These are phyloP conservation scores for Ichneumoninae sp. DNA, from an alignment of 2,888 invertebrate species.

Conservation along the genomic window DNA sequence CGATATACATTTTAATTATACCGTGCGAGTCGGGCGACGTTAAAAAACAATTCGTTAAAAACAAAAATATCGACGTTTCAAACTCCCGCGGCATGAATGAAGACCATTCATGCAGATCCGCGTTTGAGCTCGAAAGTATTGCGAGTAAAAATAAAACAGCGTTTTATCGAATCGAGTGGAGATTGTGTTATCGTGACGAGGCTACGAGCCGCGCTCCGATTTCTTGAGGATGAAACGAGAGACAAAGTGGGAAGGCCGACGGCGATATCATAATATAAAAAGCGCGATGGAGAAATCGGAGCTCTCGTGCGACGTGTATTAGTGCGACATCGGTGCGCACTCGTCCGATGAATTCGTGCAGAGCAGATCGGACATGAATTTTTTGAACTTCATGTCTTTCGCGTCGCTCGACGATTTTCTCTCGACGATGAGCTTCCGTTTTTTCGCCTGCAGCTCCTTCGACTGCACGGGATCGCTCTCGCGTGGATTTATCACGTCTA, in stretches of 20 bases:
- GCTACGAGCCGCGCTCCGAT: slow-evolving; percentile 1
- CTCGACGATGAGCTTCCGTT: slow-evolving; percentile 83
- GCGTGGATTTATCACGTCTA: slow-evolving; percentile 74
- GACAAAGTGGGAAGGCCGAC: slow-evolving; percentile 7
- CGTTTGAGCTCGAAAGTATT: not conserved
- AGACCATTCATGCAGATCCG: not conserved
- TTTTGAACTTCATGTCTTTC: slow-evolving; percentile 81
- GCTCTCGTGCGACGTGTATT: slow-evolving; percentile 15
- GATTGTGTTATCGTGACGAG: not conserved
- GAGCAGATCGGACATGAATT: slow-evolving; percentile 81
- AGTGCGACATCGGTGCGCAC: slow-evolving; percentile 40
- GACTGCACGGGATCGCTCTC: slow-evolving; percentile 72
- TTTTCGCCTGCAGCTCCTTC: slow-evolving; percentile 81
- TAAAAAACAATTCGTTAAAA: not conserved
- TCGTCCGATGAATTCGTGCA: slow-evolving; percentile 69
- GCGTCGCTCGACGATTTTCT: slow-evolving; percentile 79
- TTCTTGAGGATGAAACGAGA: not conserved
- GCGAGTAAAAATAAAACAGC: not conserved
- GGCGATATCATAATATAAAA: not conserved
- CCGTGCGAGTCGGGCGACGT: not conserved
- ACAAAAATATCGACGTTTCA: not conserved
- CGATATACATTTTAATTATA: slow-evolving; percentile 5
- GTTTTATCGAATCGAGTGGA: not conserved
- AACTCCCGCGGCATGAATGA: not conserved
- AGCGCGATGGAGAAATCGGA: slow-evolving; percentile 11